Base-by-base conservation (phyloP, 37 sponge, comb jelly and placozoan species). In the Diacarnus erythraeanus region DNA sequence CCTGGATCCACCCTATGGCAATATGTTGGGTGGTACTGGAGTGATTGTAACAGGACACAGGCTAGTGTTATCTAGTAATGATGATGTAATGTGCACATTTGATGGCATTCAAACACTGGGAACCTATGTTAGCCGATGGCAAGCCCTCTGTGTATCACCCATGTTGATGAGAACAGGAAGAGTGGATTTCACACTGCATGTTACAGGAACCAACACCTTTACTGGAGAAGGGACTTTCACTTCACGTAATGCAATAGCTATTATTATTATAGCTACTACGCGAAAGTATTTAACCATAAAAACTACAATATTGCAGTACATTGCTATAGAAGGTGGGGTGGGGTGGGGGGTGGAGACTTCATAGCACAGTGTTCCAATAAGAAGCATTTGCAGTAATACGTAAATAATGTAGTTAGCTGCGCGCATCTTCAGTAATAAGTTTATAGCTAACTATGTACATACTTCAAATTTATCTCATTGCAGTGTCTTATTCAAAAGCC, bases 221-320 rank as follows among this genome's bases (percentile, higher is more conserved):
- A 1, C 5, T 51, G 67, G 56, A 54, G 33, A 25, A 51, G n/a
- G 51, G 3, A 29, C 10, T 1, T 80, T 71, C 57, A 58, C 18
- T 18, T 71, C 81, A 68, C 43, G 81, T 80, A 80, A 47, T 59
- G 17, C n/a, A n/a, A n/a, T n/a, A n/a, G n/a, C n/a, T n/a, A n/a
- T n/a, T n/a, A n/a, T n/a, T n/a, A n/a, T n/a, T n/a, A n/a, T n/a
- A n/a, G n/a, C n/a, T n/a, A n/a, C n/a, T n/a, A n/a, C n/a, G n/a
- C n/a, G n/a, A n/a, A n/a, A n/a, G n/a, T n/a, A n/a, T n/a, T n/a
- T n/a, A n/a, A n/a, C n/a, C n/a, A n/a, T n/a, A n/a, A n/a, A n/a
- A n/a, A n/a, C n/a, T n/a, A n/a, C n/a, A n/a, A n/a, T n/a, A n/a
- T n/a, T n/a, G n/a, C n/a, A n/a, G n/a, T n/a, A n/a, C n/a, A n/a